A percentile compares a stretch with the other conserved stretches of the same genome.
phyloP scores from a whole-genome alignment of 2,113 vertebrate genomes.

The Toxotes jaculatrix region DNA sequence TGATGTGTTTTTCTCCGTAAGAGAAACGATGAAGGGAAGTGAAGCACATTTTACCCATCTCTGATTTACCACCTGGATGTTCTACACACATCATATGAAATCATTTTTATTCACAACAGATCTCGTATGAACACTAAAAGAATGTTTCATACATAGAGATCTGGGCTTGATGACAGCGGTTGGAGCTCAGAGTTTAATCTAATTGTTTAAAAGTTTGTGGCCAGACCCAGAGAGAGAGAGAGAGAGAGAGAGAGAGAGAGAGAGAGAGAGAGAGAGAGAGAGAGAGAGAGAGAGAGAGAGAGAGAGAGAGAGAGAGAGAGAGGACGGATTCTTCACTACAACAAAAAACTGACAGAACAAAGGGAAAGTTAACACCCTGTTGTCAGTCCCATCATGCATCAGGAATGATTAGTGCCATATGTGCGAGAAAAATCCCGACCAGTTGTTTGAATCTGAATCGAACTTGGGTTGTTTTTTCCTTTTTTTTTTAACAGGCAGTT shows the following conservation, averaged over 20 bases:
- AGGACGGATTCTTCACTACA: neutral
- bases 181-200: neutral
- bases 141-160: neutral
- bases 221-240: constrained; percentile 1
- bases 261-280: too few species aligned
- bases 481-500: neutral
- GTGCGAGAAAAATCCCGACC: constrained; percentile 6
- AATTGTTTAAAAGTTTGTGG: constrained; percentile 11
- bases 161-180: neutral
- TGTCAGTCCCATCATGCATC: constrained; percentile 2
- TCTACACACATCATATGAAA: neutral
- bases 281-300: too few species aligned
- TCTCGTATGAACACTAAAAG: neutral
- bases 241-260: too few species aligned
- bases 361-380: constrained; percentile 49
- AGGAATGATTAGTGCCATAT: constrained; percentile 56
- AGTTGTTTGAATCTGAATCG: neutral
- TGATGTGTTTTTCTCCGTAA: neutral
- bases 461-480: neutral
- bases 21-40: neutral
- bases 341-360: constrained; percentile 16
- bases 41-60: neutral
- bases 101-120: neutral
- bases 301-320: neutral
- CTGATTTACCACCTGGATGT: neutral